Conservation (phyloP, 1,140 invertebrate species). For the Chrysomallon squamiferum region DNA sequence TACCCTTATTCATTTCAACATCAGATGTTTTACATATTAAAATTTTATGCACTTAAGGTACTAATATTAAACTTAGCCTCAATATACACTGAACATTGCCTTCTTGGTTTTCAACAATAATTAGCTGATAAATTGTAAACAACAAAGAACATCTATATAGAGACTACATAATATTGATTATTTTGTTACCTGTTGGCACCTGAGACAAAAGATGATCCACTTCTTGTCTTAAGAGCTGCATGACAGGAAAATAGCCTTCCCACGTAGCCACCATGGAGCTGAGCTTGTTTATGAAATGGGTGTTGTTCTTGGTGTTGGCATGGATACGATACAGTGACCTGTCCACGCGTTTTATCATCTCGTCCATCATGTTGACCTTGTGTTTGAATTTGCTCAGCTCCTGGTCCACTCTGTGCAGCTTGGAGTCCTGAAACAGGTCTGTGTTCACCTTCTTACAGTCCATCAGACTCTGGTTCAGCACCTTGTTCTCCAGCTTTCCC, state of each 20-base stretch:
- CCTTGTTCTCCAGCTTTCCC: slow-evolving; percentile 41
- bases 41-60: no score
- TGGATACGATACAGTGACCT: slow-evolving; percentile 28
- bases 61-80: no score
- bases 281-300: slow-evolving; percentile 22
- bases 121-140: no score
- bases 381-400: slow-evolving; percentile 23
- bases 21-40: no score
- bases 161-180: no score
- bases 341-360: slow-evolving; percentile 40
- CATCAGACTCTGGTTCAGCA: slow-evolving; percentile 46
- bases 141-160: no score
- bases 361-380: slow-evolving; percentile 20
- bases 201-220: slow-evolving; percentile 39
- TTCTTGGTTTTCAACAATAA: no score
- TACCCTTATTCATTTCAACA: no score
- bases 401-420: slow-evolving; percentile 32
- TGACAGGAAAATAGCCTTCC: slow-evolving; percentile 26
- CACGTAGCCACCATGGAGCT: background rate
- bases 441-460: slow-evolving; percentile 42
- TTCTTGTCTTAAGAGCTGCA: slow-evolving; percentile 36
- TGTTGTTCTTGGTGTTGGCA: slow-evolving; percentile 21
- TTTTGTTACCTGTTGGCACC: slow-evolving; percentile 53
- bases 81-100: no score
- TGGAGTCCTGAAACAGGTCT: slow-evolving; percentile 43